Evolutionary conservation across 2,888 invertebrate genomes (phyloP), one percentile per base, ranked within the genome.

Genomic region (Mylabris sibirica): DNA sequence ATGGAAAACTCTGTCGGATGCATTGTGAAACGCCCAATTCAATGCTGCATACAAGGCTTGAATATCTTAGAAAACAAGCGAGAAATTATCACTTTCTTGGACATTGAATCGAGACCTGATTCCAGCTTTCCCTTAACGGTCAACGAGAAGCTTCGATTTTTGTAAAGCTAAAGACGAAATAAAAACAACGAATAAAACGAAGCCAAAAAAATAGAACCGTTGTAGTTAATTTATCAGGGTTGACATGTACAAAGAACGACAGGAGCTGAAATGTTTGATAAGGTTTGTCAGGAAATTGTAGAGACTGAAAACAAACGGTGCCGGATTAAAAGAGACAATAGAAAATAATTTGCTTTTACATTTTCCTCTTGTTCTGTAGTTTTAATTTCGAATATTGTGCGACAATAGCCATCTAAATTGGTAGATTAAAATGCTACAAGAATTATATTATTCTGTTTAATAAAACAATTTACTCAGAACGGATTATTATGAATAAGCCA

Each of bases 361-460:
- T 44, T 44, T 6, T 11, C 1, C 30, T 35, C 60, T 60, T 65
- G 65, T 60, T 35, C 14, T 53, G 11, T 53, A 53, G 22, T 38
- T 35, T 22, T 64, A 44, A 64, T 64, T 59, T 59, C 6, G 20
- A 64, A 64, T 38, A 57, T 57, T 63, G 34, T 57, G 30, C 30
- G 59, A 65, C 60, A 66, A 66, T 66, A 38, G 60, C 60, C 26
- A 24, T 59, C 60, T 44, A 60, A 65, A 65, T 60, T 59, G 30
- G 14, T 59, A 62, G 61, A 66, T 66, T 62, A 62, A 26, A n/a
- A 26, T 24, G 22, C 14, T 26, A 26, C 4, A 26, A 4, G 57
- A 57, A n/a, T 26, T 57, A 26, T 14, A 12, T n/a, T 57, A 11
- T 57, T 12, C 3, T 3, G 8, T 24, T 24, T 24, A 49, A 49